Evolutionary conservation across 2,797 vertebrate species (phyloP), one percentile per base, ranked within the genome.

Genomic region (Acipenser transmontanus): DNA sequence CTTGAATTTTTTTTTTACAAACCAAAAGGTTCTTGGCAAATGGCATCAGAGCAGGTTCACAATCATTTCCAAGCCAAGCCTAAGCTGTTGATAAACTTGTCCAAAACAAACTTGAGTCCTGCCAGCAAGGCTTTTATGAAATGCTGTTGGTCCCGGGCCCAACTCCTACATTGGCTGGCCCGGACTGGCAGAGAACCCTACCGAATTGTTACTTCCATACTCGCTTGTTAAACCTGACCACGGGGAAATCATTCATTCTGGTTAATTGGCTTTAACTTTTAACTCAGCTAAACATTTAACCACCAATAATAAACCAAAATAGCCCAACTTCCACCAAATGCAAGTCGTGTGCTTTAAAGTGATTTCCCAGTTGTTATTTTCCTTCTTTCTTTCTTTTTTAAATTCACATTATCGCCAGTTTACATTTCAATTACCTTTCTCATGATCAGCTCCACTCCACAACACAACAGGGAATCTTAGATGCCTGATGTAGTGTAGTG

Each of bases 361-460:
- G 14, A 20, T 64, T 66, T 67, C 61, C 65, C 61, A 52, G 61
- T 13, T 61, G 61, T 64, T 70, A 66, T 70, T 66, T 17, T 63
- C 66, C 61, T 70, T 63, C 65, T 48, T 11, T 49, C 66, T 64
- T 63, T 62, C 69, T 48, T 63, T 63, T 64, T 63, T 67, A 63
- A 70, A 47, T 49, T 70, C 52, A n/a, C 51, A 67, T 60, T 70
- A 70, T 65, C 48, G 47, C n/a, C 12, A 59, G 61, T 49, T 34
- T 64, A 54, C 61, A 63, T 64, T 63, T 66, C 10, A 54, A n/a
- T 20, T 62, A 65, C 54, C 62, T 59, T 70, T 20, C 49, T 50
- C 59, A 17, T 60, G 49, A n/a, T 49, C 47, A 17, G n/a, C 47
- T 61, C 61, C 47, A 11, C 64, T 63, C 56, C 34, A 11, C 59